Base-by-base conservation (phyloP, 2,888 invertebrate species). In the Rhagium mordax region DNA sequence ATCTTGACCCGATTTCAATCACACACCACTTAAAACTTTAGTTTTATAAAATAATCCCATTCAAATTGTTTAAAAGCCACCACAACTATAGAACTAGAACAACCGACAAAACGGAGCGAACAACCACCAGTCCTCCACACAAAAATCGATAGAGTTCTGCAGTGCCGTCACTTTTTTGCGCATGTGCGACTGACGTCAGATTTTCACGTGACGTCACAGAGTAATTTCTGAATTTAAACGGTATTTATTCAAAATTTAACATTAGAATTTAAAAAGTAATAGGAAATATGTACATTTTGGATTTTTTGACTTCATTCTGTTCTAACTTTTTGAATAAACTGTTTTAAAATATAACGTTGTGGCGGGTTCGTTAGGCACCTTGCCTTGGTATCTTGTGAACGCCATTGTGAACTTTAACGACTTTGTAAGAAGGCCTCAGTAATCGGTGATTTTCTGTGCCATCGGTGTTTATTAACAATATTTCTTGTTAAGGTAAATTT, bases 321-420 rank as follows among this genome's bases (percentile, higher is more conserved):
- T 15, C 7, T 16, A 10, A 47, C 5, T 27, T 41, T 62, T 41
- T 47, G 33, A 24, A 72, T 79, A 78, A 80, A 78, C 70, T 78
- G 21, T 48, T 16, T 41, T 33, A 53, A 16, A 48, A 20, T 24
- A 18, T 48, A 69, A 74, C 64, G 21, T 69, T 74, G 68, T 64
- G 41, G 60, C 74, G 71, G 82, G 81, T 76, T 75, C 81, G 81
- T 83, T 84, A 84, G 82, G 87, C 89, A 89, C 87, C 87, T 88
- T 71, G 74, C 74, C 77, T 72, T 76, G 72, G 69, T 77, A 74
- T 72, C 68, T 88, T 89, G 91, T 90, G 92, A 93, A 94, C 94
- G 94, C 94, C 94, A 94, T 94, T 94, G 93, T 94, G 93, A 92
- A 90, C 94, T 92, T 91, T 93, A 94, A 92, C 93, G 93, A 93